These are phyloP conservation scores for Noctua fimbriata DNA, from an alignment of 2,888 invertebrate species.

Conservation along the genomic window DNA sequence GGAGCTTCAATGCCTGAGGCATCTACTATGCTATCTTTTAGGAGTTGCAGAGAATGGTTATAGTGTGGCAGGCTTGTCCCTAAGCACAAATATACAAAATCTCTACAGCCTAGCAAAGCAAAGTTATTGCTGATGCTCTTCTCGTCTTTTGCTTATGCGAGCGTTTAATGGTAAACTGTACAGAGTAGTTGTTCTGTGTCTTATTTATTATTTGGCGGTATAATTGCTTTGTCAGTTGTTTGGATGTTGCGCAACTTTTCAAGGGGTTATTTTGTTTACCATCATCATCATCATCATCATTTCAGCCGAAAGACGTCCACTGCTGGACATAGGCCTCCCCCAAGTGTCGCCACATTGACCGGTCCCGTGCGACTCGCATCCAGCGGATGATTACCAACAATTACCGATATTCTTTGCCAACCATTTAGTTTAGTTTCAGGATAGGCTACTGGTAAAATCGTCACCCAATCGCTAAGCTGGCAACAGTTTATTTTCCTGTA, in stretches of 20 bases:
- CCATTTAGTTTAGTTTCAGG: background rate
- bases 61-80: background rate
- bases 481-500: background rate
- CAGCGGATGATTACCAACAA: too few species aligned
- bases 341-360: too few species aligned
- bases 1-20: background rate
- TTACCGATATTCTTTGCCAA: background rate
- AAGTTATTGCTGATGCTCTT: background rate
- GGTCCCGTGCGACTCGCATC: too few species aligned
- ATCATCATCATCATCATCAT: too few species aligned
- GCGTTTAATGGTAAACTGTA: background rate
- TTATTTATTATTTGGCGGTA: background rate
- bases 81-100: background rate
- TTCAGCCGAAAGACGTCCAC: too few species aligned
- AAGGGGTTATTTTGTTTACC: slow-evolving; percentile 51
- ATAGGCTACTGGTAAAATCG: background rate
- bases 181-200: slow-evolving; percentile 19
- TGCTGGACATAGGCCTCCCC: too few species aligned
- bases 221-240: slow-evolving; percentile 35
- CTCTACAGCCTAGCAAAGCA: background rate
- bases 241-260: slow-evolving; percentile 48
- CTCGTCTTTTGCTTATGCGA: background rate
- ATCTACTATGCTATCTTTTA: background rate
- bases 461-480: background rate
- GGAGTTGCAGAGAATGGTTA: background rate